phyloP scores from a whole-genome alignment of 2,888 invertebrate species.

The Entomobrya multifasciata region DNA sequence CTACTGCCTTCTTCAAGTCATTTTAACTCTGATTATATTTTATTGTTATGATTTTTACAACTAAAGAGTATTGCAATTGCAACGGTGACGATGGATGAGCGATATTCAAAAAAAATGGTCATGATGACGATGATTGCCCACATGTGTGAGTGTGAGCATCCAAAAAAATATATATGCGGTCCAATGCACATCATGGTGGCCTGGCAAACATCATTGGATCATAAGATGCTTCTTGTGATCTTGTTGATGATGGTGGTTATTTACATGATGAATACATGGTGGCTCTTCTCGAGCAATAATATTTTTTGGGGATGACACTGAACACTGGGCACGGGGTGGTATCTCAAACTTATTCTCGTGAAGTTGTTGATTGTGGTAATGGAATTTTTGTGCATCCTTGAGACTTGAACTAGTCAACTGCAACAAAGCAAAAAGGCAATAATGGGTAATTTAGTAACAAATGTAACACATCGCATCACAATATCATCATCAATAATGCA shows the following conservation, averaged over 20 bases:
- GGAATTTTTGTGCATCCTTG: constrained; percentile 57
- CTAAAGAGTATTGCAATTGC: too few species aligned
- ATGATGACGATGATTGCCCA: background rate
- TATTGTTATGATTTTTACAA: background rate
- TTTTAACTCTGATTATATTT: constrained; percentile 1
- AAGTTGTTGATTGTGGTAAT: background rate
- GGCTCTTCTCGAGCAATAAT: constrained; percentile 41
- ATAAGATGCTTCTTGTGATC: constrained; percentile 35
- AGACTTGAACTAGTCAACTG: constrained; percentile 67
- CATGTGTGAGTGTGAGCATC: too few species aligned
- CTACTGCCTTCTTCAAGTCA: constrained; percentile 8
- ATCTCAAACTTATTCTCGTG: background rate
- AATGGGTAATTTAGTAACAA: background rate
- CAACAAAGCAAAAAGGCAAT: constrained; percentile 17
- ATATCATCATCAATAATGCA: too few species aligned
- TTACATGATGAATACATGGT: constrained; percentile 44
- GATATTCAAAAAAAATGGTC: constrained; percentile 16
- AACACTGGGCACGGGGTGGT: constrained; percentile 70
- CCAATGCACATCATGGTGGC: background rate
- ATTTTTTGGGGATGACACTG: constrained; percentile 61
- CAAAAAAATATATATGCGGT: too few species aligned
- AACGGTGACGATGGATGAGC: background rate
- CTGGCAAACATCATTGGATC: too few species aligned
- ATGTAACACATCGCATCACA: constrained; percentile 15
- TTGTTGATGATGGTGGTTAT: constrained; percentile 43